Conservation (phyloP, 2,797 vertebrate genomes). For the Phrynocephalus forsythii region DNA sequence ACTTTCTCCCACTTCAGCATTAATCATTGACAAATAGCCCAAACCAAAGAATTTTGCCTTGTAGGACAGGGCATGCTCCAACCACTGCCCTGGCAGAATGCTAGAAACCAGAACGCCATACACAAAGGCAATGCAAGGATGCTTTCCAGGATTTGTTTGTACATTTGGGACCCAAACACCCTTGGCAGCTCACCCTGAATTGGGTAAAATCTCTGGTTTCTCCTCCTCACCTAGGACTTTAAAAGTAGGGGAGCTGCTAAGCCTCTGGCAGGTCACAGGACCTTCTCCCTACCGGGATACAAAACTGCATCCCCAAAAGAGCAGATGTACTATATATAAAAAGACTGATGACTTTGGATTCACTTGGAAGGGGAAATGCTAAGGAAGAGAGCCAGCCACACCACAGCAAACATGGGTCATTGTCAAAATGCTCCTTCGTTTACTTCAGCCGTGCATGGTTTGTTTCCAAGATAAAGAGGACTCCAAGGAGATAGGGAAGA, state of each 20-base stretch:
- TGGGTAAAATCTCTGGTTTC: neutral
- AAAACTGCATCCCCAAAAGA: constrained; percentile 4
- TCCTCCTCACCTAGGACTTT: neutral
- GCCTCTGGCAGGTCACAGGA: neutral
- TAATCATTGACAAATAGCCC: constrained; percentile 15
- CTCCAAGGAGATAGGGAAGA: constrained; percentile 25
- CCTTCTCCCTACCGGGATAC: neutral
- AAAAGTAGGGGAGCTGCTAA: neutral
- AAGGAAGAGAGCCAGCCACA: neutral
- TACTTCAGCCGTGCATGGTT: constrained; percentile 19
- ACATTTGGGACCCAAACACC: neutral
- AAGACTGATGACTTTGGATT: neutral
- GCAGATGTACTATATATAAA: neutral
- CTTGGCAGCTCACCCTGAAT: too few species aligned
- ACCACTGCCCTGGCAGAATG: neutral
- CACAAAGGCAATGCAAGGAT: neutral
- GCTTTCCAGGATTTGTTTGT: neutral
- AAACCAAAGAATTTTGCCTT: neutral
- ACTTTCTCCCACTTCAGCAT: neutral
- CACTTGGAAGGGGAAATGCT: neutral
- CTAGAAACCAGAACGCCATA: neutral
- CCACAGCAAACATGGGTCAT: neutral
- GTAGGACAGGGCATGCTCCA: neutral
- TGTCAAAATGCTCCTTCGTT: constrained; percentile 1
- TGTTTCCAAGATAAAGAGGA: constrained; percentile 16